Conservation (phyloP, 2,888 invertebrate species). For the Argyresthia albistria region DNA sequence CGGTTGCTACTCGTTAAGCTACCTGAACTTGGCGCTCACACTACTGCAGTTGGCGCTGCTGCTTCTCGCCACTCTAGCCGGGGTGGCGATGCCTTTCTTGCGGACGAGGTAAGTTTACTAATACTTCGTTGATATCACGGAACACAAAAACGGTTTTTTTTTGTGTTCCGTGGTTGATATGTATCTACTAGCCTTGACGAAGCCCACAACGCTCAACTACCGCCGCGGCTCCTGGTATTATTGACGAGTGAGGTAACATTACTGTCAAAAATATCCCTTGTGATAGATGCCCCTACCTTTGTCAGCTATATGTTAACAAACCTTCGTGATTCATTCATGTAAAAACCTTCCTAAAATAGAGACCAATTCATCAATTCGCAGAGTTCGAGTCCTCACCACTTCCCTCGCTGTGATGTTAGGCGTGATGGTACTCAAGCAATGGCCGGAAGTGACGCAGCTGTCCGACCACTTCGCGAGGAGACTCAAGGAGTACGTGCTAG, state of each 20-base stretch:
- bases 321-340: no score
- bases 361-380: conserved; percentile 35
- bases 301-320: no score
- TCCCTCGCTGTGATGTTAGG: conserved; percentile 85
- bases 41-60: conserved; percentile 93
- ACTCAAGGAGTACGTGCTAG: conserved; percentile 84
- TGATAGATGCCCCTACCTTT: no score
- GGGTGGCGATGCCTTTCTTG: conserved; percentile 95
- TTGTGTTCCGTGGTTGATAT: no score
- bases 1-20: conserved; percentile 94
- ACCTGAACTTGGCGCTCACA: conserved; percentile 94
- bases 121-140: no score
- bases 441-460: conserved; percentile 90
- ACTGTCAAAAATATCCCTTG: no score
- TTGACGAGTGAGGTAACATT: no score
- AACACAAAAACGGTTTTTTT: no score
- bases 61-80: conserved; percentile 93
- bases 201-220: conserved; percentile 62
- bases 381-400: conserved; percentile 90
- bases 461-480: conserved; percentile 85
- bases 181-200: conserved; percentile 60
- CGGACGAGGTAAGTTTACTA: conserved; percentile 89
- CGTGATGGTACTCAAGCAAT: conserved; percentile 88
- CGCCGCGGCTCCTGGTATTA: conserved; percentile 87
- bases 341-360: no score